Evolutionary conservation across 2,888 invertebrate genomes (phyloP).

Genomic region (Stratiomys singularior): DNA sequence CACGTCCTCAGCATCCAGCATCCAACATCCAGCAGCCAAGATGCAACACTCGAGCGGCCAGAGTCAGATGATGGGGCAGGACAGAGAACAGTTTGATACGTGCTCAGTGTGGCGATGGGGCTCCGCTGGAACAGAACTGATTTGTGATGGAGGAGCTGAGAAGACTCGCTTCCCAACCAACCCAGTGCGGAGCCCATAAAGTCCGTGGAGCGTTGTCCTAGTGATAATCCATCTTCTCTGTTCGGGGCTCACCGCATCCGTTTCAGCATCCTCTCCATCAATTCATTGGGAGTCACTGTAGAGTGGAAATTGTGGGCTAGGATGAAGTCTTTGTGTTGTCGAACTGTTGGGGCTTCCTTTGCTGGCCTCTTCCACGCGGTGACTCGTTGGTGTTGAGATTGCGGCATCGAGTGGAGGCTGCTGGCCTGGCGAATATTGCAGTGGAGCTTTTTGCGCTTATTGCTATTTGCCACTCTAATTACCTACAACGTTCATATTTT

Average conservation of each 20-base stretch:
- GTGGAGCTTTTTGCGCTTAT: constrained; percentile 17
- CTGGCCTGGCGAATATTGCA: neutral
- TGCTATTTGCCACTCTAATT: constrained; percentile 35
- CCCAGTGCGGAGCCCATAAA: constrained; percentile 5
- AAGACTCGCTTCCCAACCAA: constrained; percentile 13
- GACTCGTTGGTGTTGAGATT: neutral
- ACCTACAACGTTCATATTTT: constrained; percentile 14
- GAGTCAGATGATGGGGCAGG: constrained; percentile 30
- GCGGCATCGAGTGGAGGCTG: constrained; percentile 7
- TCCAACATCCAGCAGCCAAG: no score
- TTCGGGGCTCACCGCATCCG: constrained; percentile 14
- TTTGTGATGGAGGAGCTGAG: constrained; percentile 2
- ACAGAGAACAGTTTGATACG: neutral
- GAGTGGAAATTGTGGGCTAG: neutral
- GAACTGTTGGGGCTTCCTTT: neutral
- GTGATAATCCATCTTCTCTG: constrained; percentile 18
- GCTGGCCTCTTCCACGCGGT: neutral
- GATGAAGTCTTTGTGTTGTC: neutral
- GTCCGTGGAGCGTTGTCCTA: constrained; percentile 4
- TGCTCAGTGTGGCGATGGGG: neutral
- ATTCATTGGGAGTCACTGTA: neutral
- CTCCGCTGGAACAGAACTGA: constrained; percentile 14
- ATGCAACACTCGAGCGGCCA: constrained; percentile 7
- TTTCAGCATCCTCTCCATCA: constrained; percentile 12
- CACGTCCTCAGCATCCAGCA: constrained; percentile 16